These are phyloP conservation scores for Phenacoccus solenopsis DNA, from an alignment of 1,140 invertebrate species.

Conservation along the genomic window DNA sequence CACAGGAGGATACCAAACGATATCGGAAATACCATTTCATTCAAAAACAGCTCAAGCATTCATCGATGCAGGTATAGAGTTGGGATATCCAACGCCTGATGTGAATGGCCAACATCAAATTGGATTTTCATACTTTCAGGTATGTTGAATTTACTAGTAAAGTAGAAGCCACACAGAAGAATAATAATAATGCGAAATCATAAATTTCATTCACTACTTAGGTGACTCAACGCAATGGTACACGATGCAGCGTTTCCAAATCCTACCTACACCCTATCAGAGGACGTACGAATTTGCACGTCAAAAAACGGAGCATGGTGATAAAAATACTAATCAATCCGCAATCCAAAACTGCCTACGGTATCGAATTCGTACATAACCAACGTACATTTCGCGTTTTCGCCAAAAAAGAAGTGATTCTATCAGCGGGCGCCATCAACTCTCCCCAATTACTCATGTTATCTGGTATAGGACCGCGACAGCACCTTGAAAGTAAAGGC, in stretches of 20 bases:
- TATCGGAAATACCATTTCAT: constrained; percentile 31
- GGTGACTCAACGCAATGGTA: too few relatives aligned
- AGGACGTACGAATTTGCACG: constrained; percentile 48
- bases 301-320: constrained; percentile 41
- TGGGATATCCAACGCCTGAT: constrained; percentile 40
- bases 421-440: constrained; percentile 52
- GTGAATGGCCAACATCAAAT: constrained; percentile 39
- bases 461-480: constrained; percentile 42
- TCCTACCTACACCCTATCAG: constrained; percentile 41
- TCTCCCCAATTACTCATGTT: constrained; percentile 58
- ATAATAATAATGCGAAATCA: too few relatives aligned
- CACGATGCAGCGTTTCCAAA: constrained; percentile 41
- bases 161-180: too few relatives aligned
- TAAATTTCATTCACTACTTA: too few relatives aligned
- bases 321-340: constrained; percentile 58
- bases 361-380: constrained; percentile 47
- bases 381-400: constrained; percentile 23
- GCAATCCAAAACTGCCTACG: constrained; percentile 45
- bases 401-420: constrained; percentile 36
- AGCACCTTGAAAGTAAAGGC: constrained; percentile 22
- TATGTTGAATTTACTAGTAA: too few relatives aligned
- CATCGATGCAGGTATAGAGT: constrained; percentile 35
- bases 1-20: constrained; percentile 31
- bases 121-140: constrained; percentile 41
- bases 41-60: constrained; percentile 35